phyloP scores from a whole-genome alignment of 1,140 invertebrate species.

The Drosophila truncata region DNA sequence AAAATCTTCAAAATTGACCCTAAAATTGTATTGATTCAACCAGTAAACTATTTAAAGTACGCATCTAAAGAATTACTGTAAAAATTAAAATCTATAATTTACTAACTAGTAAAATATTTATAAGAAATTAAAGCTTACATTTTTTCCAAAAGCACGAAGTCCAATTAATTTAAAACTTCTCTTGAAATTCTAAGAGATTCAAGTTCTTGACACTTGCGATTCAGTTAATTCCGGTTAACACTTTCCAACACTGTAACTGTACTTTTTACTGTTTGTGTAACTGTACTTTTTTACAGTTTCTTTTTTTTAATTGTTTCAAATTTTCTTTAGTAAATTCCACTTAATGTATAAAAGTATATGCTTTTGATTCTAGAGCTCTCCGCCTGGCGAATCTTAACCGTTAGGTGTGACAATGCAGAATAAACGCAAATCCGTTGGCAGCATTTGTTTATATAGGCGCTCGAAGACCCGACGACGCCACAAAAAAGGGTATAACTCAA shows the following conservation, averaged over 20 bases:
- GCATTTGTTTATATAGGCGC: constrained; percentile 78
- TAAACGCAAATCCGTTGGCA: constrained; percentile 76
- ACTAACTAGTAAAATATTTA: neutral
- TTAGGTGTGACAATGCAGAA: constrained; percentile 74
- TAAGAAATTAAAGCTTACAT: constrained; percentile 7
- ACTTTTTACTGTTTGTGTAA: constrained; percentile 38
- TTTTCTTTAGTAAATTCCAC: constrained; percentile 2
- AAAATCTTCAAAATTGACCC: no score
- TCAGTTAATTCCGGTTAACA: constrained; percentile 3
- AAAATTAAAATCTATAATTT: neutral
- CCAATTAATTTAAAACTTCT: constrained; percentile 1
- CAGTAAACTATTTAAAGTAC: no score
- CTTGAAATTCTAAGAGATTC: neutral
- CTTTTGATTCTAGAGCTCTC: constrained; percentile 14
- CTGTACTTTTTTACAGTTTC: constrained; percentile 33
- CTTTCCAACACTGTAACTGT: constrained; percentile 39
- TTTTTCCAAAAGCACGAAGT: constrained; percentile 2
- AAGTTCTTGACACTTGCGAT: constrained; percentile 16
- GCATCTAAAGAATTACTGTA: no score
- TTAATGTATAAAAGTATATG: constrained; percentile 4
- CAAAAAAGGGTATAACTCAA: constrained; percentile 73
- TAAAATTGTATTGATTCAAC: no score
- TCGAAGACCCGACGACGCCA: constrained; percentile 45
- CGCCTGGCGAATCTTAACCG: constrained; percentile 54
- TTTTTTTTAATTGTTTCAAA: neutral